Conservation (phyloP, 2,888 invertebrate genomes). For the Orgyia antiqua region DNA sequence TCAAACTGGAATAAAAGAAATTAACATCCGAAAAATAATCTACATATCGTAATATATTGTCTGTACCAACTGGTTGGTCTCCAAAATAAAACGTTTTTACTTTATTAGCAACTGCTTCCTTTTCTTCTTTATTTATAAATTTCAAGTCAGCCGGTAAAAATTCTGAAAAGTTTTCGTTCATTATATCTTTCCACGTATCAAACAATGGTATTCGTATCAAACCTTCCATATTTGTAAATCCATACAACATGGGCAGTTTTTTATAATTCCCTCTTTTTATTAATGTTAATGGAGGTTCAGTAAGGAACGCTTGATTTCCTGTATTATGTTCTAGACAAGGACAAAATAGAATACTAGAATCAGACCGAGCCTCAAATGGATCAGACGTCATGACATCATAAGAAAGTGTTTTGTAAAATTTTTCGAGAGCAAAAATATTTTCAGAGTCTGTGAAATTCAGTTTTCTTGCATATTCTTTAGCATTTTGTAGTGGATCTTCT, state of each 20-base stretch:
- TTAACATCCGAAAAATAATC: constrained; percentile 50
- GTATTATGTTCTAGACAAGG: constrained; percentile 30
- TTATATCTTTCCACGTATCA: constrained; percentile 20
- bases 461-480: constrained; percentile 28
- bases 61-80: constrained; percentile 24
- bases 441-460: constrained; percentile 30
- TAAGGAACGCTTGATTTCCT: constrained; percentile 32
- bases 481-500: constrained; percentile 35
- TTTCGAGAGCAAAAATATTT: constrained; percentile 35
- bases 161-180: constrained; percentile 39
- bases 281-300: constrained; percentile 35
- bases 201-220: constrained; percentile 17
- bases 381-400: constrained; percentile 25
- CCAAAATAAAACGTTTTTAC: constrained; percentile 46
- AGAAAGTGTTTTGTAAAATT: constrained; percentile 36
- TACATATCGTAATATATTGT: constrained; percentile 32
- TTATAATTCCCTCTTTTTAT: constrained; percentile 34
- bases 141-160: constrained; percentile 42
- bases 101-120: constrained; percentile 27
- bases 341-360: constrained; percentile 25
- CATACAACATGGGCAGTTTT: constrained; percentile 40
- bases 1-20: constrained; percentile 31
- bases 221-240: constrained; percentile 41
- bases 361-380: constrained; percentile 14
- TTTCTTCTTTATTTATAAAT: constrained; percentile 35